Evolutionary conservation across 2,888 invertebrate species (phyloP), one percentile per base, ranked within the genome.

Genomic region (Drosophila neutralis): DNA sequence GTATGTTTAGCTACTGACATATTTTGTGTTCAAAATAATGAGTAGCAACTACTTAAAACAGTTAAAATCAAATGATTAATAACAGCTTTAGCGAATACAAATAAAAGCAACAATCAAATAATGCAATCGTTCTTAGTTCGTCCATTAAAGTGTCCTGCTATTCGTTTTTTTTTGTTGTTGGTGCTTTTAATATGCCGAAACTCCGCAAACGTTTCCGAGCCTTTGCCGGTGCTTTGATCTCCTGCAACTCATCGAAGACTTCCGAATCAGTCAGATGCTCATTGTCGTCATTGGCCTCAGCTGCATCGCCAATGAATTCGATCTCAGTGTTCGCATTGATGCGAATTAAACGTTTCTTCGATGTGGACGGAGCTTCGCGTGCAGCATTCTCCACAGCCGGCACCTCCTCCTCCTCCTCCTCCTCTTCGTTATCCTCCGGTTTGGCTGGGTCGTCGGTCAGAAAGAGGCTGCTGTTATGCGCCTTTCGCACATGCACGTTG

Each of bases 21-120:
- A 42, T 69, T 76, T 83, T 87, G 89, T 89, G 87, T 87, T 87
- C 84, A 82, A 71, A 75, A 61, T 77, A 67, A 70, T 76, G 73
- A 65, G 65, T 83, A 86, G 86, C 73, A 70, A 84, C 57, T 77
- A 82, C 69, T 79, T 76, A 60, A 82, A 79, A 63, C 69, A 76
- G 76, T 69, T 56, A 48, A 56, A 62, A 54, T 70, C 42, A 52
- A 38, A 53, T 65, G 33, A 60, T 70, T 36, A 64, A 60, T 49
- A 76, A 60, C 63, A 65, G 81, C 78, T 78, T 76, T 68, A 79
- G 82, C 66, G 59, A 78, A 63, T 54, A 60, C 51, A 52, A 69
- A 72, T 66, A 63, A 60, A 60, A 64, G 57, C 58, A 73, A 60
- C 56, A 76, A 67, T 60, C 60, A 60, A 71, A 71, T 31, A 11